These are phyloP conservation scores for Varanus salvator DNA, from an alignment of 2,113 vertebrate genomes.

Conservation along the genomic window DNA sequence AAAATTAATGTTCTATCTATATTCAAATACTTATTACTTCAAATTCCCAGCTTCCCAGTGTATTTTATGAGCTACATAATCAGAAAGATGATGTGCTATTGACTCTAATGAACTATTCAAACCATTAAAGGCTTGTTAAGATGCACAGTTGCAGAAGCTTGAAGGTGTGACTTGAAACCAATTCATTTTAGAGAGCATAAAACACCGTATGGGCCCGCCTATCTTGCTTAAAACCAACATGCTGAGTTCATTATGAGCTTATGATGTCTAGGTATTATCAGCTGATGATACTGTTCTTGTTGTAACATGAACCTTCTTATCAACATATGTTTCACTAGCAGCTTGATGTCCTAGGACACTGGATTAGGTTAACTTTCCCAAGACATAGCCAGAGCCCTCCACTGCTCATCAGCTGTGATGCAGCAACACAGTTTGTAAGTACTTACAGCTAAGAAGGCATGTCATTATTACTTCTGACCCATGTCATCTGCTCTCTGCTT, in stretches of 20 bases:
- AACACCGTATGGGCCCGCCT: neutral
- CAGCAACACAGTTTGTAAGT: neutral
- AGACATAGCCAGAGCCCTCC: neutral
- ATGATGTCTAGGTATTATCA: neutral
- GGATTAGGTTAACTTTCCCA: neutral
- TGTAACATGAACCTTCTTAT: neutral
- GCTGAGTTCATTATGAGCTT: neutral
- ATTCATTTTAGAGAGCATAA: conserved; percentile 19
- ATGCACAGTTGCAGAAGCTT: conserved; percentile 29
- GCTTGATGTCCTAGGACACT: neutral
- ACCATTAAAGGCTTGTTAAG: conserved; percentile 34
- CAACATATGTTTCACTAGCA: neutral
- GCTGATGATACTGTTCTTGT: neutral
- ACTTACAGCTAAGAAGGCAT: neutral
- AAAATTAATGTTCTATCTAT: conserved; percentile 30
- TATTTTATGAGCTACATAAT: conserved; percentile 38
- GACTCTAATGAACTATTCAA: conserved; percentile 45
- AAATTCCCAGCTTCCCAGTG: conserved; percentile 20
- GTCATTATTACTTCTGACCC: neutral
- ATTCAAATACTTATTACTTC: conserved; percentile 35
- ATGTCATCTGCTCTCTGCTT: neutral
- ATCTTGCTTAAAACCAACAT: neutral
- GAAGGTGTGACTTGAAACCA: conserved; percentile 24
- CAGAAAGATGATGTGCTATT: conserved; percentile 39
- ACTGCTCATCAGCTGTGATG: neutral